Percentiles rank a stretch among this genome's conserved stretches.
Evolutionary conservation across 2,888 invertebrate species (phyloP).

Genomic region (Elysia crispata): DNA sequence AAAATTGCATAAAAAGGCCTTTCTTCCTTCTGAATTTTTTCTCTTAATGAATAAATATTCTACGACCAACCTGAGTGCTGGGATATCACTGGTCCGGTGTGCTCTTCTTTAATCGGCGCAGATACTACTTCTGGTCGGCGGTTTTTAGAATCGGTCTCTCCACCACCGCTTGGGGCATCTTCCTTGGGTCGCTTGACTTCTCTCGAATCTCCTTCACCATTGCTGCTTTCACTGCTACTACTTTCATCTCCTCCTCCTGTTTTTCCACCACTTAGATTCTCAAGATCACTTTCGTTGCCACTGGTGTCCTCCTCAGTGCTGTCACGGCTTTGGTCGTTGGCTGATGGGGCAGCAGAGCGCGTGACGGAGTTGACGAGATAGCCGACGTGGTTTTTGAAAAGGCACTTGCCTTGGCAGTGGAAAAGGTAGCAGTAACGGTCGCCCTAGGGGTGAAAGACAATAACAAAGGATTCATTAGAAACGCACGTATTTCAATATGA

Average conservation of each 20-base stretch:
- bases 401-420: constrained; percentile 63
- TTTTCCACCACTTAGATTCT: constrained; percentile 46
- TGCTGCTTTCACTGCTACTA: background rate
- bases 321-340: no score
- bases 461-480: background rate
- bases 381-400: constrained; percentile 61
- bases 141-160: background rate
- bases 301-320: background rate
- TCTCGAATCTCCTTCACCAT: background rate
- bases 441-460: constrained; percentile 54
- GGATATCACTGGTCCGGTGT: constrained; percentile 47
- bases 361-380: constrained; percentile 60
- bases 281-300: constrained; percentile 42
- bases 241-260: background rate
- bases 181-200: constrained; percentile 14
- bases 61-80: constrained; percentile 52
- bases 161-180: constrained; percentile 56
- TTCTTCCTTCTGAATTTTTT: no score
- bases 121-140: no score
- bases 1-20: no score
- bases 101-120: constrained; percentile 28
- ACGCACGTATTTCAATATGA: no score
- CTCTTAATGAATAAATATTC: no score
- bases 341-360: background rate
- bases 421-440: constrained; percentile 69